Evolutionary conservation across 1,140 invertebrate species (phyloP), one percentile per base, ranked within the genome.

Genomic region (Himalopsyche phryganea): DNA sequence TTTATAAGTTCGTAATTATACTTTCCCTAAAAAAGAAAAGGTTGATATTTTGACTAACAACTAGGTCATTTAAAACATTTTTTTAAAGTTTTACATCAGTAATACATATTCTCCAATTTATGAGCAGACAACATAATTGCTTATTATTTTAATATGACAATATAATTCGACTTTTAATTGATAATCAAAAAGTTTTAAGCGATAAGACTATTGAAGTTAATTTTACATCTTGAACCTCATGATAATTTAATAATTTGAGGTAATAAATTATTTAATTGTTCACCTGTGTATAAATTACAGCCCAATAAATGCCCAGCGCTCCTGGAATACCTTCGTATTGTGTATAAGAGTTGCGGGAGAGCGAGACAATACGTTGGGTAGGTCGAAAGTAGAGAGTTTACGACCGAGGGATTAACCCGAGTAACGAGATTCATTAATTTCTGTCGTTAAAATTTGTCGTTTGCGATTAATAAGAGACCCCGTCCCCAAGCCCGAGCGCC

Each of bases 361-460:
- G 58, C 19, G 62, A 64, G 42, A 64, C 62, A 63, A 60, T 63
- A 58, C 50, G 52, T 59, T 46, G 56, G 57, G 48, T 59, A 60
- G 62, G 62, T 60, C 54, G 51, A 61, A 66, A 70, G 71, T 69
- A 69, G 61, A 71, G 72, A 72, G 71, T 77, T 77, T 76, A 78
- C 76, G 76, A 76, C 64, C 72, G 68, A 67, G 70, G 72, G 75
- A 78, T 78, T 77, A 78, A 78, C 76, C 76, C 76, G 68, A 74
- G 74, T 78, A 78, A 78, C 74, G 75, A 78, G 76, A 77, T 75
- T 77, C 75, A 78, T 78, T 78, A 78, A 77, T 78, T 77, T 72
- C 75, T 78, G 76, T 78, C 75, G 76, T 78, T 78, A 78, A 78
- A 78, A 78, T 78, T 78, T 78, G 76, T 77, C 74, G 74, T 77